Evolutionary conservation across 2,113 vertebrate species (phyloP).

Genomic region (Cisticola juncidis): DNA sequence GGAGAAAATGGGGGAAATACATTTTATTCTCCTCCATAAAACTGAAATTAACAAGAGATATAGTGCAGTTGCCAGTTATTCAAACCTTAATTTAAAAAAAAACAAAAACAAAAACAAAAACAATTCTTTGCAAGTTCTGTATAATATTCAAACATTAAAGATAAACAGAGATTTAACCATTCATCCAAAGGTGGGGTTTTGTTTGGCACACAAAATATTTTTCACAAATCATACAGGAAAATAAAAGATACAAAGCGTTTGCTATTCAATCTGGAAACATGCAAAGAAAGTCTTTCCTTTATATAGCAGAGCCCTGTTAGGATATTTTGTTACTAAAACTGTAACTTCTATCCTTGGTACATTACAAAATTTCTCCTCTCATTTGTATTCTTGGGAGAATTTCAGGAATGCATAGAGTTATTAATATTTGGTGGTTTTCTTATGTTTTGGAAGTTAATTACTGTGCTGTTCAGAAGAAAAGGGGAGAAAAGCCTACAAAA

Average conservation of each 20-base stretch:
- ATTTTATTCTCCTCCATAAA: neutral
- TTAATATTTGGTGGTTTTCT: neutral
- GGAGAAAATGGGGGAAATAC: rapidly evolving
- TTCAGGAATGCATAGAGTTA: neutral
- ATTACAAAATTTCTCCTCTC: neutral
- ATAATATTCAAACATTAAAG: neutral
- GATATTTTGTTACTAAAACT: neutral
- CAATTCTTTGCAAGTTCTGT: neutral
- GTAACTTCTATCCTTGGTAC: rapidly evolving
- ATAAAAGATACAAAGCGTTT: neutral
- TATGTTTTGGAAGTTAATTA: neutral
- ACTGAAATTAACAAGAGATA: neutral
- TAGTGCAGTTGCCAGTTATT: neutral
- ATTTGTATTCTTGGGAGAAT: neutral
- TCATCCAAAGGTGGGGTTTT: neutral
- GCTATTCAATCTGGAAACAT: neutral
- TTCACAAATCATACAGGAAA: neutral
- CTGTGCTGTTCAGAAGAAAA: neutral
- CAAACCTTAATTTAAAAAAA: neutral
- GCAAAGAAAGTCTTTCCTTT: rapidly evolving
- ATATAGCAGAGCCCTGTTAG: rapidly evolving
- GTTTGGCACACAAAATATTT: neutral
- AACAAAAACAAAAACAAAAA: no score
- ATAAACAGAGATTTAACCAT: neutral
- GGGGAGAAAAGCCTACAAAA: neutral